A percentile compares a stretch with the other conserved stretches of the same genome.
These are phyloP conservation scores for Lymantria dispar DNA, from an alignment of 2,888 invertebrate species.

Conservation along the genomic window DNA sequence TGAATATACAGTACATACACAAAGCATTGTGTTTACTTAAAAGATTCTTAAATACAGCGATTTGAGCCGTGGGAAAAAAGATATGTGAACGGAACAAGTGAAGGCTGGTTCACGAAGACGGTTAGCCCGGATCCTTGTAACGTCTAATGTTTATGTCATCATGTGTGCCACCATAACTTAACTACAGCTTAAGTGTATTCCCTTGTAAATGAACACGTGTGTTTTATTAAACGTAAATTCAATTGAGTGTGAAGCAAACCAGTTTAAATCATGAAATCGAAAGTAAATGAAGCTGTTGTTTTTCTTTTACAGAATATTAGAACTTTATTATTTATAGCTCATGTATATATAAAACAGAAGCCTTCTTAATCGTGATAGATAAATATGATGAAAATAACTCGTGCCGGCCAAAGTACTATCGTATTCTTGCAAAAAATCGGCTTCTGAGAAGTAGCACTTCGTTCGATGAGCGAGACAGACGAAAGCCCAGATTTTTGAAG, in stretches of 20 bases:
- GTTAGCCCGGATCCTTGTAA: slow-evolving; percentile 77
- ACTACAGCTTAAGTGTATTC: slow-evolving; percentile 55
- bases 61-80: slow-evolving; percentile 32
- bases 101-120: slow-evolving; percentile 38
- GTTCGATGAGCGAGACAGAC: too few species aligned
- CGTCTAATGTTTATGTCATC: slow-evolving; percentile 48
- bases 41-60: neutral
- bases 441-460: too few species aligned
- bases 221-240: slow-evolving; percentile 34
- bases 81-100: slow-evolving; percentile 18
- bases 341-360: too few species aligned
- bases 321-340: too few species aligned
- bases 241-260: slow-evolving; percentile 35
- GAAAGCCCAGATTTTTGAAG: too few species aligned
- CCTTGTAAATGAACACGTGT: slow-evolving; percentile 64
- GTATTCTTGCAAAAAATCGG: too few species aligned
- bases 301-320: too few species aligned
- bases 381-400: too few species aligned
- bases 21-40: neutral
- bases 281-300: slow-evolving; percentile 16
- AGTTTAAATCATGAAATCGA: slow-evolving; percentile 26
- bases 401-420: too few species aligned
- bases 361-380: too few species aligned
- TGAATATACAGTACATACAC: neutral
- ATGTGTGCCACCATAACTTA: slow-evolving; percentile 20